Conservation (phyloP, 2,113 vertebrate species). For the Indicator maculatus region DNA sequence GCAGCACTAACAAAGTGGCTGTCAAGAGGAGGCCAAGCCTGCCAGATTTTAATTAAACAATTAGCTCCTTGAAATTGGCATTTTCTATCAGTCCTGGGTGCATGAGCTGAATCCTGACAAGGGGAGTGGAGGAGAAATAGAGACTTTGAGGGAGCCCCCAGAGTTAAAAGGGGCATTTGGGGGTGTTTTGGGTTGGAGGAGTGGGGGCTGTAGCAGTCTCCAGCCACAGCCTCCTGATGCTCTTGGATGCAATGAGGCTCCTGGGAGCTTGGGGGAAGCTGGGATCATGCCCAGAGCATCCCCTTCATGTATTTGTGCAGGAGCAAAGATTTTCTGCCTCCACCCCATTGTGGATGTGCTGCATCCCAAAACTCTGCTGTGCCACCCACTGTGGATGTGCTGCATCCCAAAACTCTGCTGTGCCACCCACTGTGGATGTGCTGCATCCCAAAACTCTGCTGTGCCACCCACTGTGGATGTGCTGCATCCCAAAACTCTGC, state of each 20-base stretch:
- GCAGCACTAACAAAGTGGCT: not conserved
- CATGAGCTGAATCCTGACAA: not conserved
- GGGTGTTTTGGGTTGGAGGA: not conserved
- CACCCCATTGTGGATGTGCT: no score
- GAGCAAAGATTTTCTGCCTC: not conserved
- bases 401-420: not conserved
- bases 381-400: no score
- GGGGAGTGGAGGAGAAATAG: not conserved
- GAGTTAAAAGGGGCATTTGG: not conserved
- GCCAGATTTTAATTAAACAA: constrained; percentile 65
- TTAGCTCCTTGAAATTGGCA: constrained; percentile 32
- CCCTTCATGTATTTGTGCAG: not conserved
- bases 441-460: not conserved
- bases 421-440: no score
- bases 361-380: not conserved
- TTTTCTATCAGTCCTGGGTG: not conserved
- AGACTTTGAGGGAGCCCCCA: not conserved
- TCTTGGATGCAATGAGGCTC: no score
- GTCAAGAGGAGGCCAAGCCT: constrained; percentile 7
- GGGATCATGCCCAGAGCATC: not conserved
- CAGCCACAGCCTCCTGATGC: not conserved
- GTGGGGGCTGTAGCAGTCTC: not conserved
- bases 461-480: no score
- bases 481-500: not conserved
- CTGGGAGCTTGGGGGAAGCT: not conserved